Evolutionary conservation across 2,888 invertebrate genomes (phyloP), one percentile per base, ranked within the genome.

Genomic region (Drosophila bunnanda): DNA sequence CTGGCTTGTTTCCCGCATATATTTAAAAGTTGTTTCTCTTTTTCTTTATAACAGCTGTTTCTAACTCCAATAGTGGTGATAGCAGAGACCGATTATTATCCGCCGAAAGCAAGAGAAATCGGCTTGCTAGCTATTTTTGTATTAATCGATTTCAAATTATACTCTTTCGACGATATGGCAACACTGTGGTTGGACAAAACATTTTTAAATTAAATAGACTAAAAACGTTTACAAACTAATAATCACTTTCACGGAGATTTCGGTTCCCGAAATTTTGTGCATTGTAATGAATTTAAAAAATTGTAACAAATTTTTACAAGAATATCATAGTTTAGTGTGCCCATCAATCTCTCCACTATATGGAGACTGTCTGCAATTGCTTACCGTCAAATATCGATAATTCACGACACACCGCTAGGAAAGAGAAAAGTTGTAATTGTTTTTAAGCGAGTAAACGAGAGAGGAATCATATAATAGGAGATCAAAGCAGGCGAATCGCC

Each of bases 401-500:
- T 17, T 17, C 7, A 8, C 13, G 20, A 4, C 20, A 13, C 32
- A 50, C 20, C 20, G 13, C 48, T 20, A 50, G 13, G 30, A 32
- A 50, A 32, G 32, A 48, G 46, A 48, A 48, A 48, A 48, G 30
- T 32, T 20, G 50, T 50, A 50, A 50, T 50, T 50, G 50, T 50
- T 50, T 50, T 50, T 50, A 50, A 50, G 50, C 30, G 48, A 50
- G 50, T 50, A 50, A 20, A 50, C 50, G 50, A 50, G 48, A 48
- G 48, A 32, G 30, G 50, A 50, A 50, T 65, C 53, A 58, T 67
- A 69, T 58, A 69, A 56, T 64, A 52, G 65, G 52, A 52, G 53
- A 44, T 44, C 36, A 28, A 12, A 46, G 17, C 30, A 68, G 60
- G 66, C 68, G 62, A 78, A 70, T 75, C 83, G 75, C 32, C 80